Percentiles rank a stretch among this genome's conserved stretches.
These are phyloP conservation scores for western clawed frog (Xenopus tropicalis) DNA, from an alignment of 2,113 vertebrate genomes.

Conservation along the genomic window UCB_Xtro_10.0 CM004448.2:57395501-57396000, in stretches of 20 bases:
- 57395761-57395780: background rate
- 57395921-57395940: slow-evolving; percentile 7
- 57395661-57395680: no score
- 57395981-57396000: slow-evolving; percentile 23
- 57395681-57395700: no score
- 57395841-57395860: slow-evolving; percentile 28
- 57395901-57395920: slow-evolving; percentile 11
- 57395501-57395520: no score
- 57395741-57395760: background rate
- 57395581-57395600: no score
- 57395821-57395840: slow-evolving; percentile 24
- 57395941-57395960: slow-evolving; percentile 10
- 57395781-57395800: background rate
- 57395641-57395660: no score
- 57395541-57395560: no score
- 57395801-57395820: background rate
- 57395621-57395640: no score
- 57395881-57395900: background rate
- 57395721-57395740: no score
- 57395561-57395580: no score
- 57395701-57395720: no score
- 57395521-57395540: no score
- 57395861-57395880: slow-evolving; percentile 11
- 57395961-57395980: slow-evolving; percentile 20
- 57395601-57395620: no score